Percentiles rank a stretch among this genome's conserved stretches.
These are phyloP conservation scores for Cavia porcellus DNA, from an alignment of 2,113 vertebrate genomes.

Conservation along the genomic window DNA sequence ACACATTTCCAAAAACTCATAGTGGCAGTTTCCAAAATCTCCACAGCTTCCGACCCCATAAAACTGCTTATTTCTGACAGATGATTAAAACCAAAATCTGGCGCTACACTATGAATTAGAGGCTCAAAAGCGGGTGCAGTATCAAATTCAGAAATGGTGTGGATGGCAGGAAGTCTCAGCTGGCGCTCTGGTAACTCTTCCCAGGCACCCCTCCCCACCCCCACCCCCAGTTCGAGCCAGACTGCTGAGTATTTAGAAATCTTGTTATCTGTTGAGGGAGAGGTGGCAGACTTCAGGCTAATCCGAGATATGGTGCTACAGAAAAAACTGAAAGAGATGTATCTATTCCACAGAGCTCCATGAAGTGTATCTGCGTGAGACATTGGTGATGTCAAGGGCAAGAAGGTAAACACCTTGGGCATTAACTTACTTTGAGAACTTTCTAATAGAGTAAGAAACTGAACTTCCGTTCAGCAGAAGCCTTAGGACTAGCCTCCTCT, in stretches of 20 bases:
- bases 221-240: neutral
- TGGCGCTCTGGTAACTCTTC: neutral
- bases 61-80: slow-evolving; percentile 76
- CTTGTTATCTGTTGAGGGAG: neutral
- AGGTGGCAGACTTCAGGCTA: neutral
- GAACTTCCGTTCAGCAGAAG: slow-evolving; percentile 44
- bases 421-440: slow-evolving; percentile 34
- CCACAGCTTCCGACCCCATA: neutral
- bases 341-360: neutral
- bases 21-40: slow-evolving; percentile 63
- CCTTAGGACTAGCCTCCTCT: slow-evolving; percentile 5
- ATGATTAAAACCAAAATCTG: slow-evolving; percentile 62
- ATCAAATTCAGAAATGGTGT: slow-evolving; percentile 53
- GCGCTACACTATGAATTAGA: neutral
- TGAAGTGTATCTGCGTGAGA: slow-evolving; percentile 19
- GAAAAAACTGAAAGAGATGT: neutral
- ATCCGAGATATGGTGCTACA: neutral
- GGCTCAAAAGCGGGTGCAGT: neutral
- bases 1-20: slow-evolving; percentile 65
- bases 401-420: neutral
- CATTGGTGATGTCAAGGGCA: neutral
- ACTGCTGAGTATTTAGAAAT: neutral
- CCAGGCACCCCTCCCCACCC: neutral
- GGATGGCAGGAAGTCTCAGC: neutral
- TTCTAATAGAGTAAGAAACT: slow-evolving; percentile 43